phyloP scores from a whole-genome alignment of 64 coral and sea anemone species.

The Anthopleura sola region DNA sequence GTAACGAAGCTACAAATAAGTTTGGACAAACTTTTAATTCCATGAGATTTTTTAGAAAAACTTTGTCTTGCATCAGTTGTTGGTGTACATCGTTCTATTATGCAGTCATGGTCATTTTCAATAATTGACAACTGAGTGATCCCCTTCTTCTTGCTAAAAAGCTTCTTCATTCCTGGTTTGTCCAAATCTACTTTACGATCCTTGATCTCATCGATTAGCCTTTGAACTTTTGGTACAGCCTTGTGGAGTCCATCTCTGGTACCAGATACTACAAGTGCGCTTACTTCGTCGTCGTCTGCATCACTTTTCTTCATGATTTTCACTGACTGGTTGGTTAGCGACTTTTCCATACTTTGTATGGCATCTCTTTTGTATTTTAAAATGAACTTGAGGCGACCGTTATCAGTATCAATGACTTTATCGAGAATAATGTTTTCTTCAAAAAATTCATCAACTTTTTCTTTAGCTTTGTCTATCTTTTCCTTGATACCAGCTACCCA shows the following conservation, averaged over 20 bases:
- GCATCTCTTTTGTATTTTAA: neutral
- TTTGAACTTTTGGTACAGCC: neutral
- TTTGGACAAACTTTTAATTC: neutral
- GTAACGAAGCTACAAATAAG: conserved; percentile 41
- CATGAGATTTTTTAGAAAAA: neutral
- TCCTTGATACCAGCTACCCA: conserved; percentile 23
- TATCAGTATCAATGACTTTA: neutral
- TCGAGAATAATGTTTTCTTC: conserved; percentile 49
- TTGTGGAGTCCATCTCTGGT: conserved; percentile 18
- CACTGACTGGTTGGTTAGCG: neutral
- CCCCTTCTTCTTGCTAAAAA: conserved; percentile 7
- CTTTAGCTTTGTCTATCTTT: conserved; percentile 5
- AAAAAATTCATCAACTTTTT: conserved; percentile 31
- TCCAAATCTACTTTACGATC: neutral
- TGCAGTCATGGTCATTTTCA: neutral
- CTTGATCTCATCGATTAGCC: neutral
- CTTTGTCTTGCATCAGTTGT: neutral
- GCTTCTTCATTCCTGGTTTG: conserved; percentile 49
- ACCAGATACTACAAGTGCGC: conserved; percentile 23
- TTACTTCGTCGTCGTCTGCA: no score
- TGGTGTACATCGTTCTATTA: neutral
- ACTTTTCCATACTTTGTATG: neutral
- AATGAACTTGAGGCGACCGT: conserved; percentile 31
- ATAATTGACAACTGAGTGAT: neutral
- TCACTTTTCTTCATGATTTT: conserved; percentile 3